Evolutionary conservation across 2,797 vertebrate species (phyloP), one percentile per base, ranked within the genome.

Genomic region (Chrosomus eos): DNA sequence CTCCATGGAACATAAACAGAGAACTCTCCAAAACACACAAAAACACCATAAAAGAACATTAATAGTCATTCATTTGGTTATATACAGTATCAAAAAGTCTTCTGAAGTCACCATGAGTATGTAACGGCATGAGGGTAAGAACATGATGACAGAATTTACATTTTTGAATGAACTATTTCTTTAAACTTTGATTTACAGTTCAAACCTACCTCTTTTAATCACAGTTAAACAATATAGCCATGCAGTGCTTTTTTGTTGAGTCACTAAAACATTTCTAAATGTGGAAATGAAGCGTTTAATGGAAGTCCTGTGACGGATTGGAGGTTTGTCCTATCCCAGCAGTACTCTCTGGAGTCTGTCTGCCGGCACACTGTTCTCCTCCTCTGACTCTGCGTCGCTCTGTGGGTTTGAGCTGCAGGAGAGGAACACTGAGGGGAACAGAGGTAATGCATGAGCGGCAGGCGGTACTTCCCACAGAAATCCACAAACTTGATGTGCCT

Each of bases 401-500:
- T 97, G 97, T 7, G 97, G 97, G 84, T 97, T 97, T 68, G 98
- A 99, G 94, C 95, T 97, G 93, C 97, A 98, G 78, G 97, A 28
- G 97, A 97, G 33, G 96, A 98, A 92, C 98, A 99, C 91, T 95
- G 97, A 1, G 98, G 98, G 26, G 98, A 99, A 93, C 98, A 99
- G 93, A 99, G 94, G 94, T 99, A 99, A 93, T 99, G 97, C 98
- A 99, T 99, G 90, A 99, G 95, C 0, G 98, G 98, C 67, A 99
- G 96, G 3, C 98, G 97, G 55, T 99, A 99, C 94, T 99, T 99
- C 75, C 98, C 98, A 45, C 98, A 99, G 94, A 99, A 99, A 94
- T 99, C 98, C 90, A 99, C 98, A 7, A 99, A 99, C 92, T 99
- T 99, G 93, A 99, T 99, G 45, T 99, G 98, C 67, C 98, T 95